A percentile compares a stretch with the other conserved stretches of the same genome.
phyloP scores from a whole-genome alignment of 2,113 vertebrate genomes.

The Aepyceros melampus region DNA sequence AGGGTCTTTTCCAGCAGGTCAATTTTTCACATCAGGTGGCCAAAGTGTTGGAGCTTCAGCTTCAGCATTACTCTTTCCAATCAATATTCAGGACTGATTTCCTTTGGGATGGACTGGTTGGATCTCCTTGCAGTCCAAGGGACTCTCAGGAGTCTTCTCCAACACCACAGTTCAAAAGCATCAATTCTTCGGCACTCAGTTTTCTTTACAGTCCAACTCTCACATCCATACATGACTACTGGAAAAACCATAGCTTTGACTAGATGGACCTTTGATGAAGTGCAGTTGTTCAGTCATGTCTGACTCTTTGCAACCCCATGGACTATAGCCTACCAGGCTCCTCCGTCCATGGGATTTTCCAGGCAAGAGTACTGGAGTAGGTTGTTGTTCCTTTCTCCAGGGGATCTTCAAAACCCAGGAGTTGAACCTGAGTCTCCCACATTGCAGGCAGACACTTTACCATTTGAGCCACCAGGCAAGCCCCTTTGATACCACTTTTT shows the following conservation, averaged over 20 bases:
- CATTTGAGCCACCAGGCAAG: neutral
- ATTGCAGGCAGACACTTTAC: neutral
- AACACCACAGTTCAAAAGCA: neutral
- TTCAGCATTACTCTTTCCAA: neutral
- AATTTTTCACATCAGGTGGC: neutral
- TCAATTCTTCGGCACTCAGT: neutral
- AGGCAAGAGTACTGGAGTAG: neutral
- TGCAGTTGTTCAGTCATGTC: neutral
- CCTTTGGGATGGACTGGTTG: neutral
- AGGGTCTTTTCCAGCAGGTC: neutral
- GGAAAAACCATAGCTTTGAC: neutral
- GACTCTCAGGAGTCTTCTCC: neutral
- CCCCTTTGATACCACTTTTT: neutral
- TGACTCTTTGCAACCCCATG: neutral
- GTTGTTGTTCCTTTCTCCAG: neutral
- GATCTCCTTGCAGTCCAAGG: neutral
- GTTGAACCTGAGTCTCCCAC: neutral
- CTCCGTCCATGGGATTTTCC: neutral
- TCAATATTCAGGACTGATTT: neutral
- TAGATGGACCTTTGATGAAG: neutral
- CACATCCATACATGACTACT: neutral
- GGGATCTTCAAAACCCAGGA: neutral
- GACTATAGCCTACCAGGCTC: neutral
- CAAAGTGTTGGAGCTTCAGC: neutral
- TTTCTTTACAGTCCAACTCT: neutral